These are phyloP conservation scores for Meghimatium bilineatum DNA, from an alignment of 2,888 invertebrate genomes.

Conservation along the genomic window DNA sequence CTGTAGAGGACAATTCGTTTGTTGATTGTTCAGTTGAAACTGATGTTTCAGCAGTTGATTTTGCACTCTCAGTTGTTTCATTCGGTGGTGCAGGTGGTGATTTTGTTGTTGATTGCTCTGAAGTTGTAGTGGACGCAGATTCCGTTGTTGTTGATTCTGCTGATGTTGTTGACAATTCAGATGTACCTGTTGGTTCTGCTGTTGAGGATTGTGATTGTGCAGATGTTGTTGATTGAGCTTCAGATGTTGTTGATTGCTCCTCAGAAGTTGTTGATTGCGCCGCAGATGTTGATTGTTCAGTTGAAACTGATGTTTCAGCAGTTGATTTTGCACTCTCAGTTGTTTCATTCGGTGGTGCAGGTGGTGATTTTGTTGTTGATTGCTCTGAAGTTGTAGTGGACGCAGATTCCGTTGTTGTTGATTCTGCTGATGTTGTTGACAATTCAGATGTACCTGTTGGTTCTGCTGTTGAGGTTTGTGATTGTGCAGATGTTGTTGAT, in stretches of 20 bases:
- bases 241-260: not conserved
- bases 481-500: not conserved
- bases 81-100: not conserved
- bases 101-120: not conserved
- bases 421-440: not conserved
- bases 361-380: conserved; percentile 5
- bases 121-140: not conserved
- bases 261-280: not conserved
- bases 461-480: conserved; percentile 1
- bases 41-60: no score
- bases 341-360: conserved; percentile 8
- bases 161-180: not conserved
- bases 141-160: no score
- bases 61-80: not conserved
- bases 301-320: not conserved
- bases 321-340: not conserved
- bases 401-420: not conserved
- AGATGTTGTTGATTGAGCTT: not conserved
- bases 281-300: not conserved
- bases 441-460: not conserved
- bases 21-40: not conserved
- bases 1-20: no score
- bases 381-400: not conserved
- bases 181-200: not conserved
- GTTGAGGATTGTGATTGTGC: no score